Base-by-base conservation (phyloP, 2,113 vertebrate species). In the Nerophis lumbriciformis region DNA sequence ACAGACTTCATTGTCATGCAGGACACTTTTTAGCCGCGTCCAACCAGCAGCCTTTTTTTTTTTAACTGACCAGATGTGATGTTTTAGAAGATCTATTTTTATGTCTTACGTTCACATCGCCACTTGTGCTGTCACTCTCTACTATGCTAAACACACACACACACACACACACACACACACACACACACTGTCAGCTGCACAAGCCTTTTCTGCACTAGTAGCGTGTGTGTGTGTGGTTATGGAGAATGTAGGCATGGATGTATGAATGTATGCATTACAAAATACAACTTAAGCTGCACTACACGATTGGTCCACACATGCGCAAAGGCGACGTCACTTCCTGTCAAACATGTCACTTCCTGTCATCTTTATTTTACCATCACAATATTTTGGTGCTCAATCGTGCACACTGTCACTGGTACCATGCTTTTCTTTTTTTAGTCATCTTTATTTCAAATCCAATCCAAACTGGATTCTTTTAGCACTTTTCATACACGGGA, bases 41-140 rank as follows among this genome's bases (percentile, higher is more conserved):
- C 74, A 83, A 87, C 87, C 85, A 86, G 86, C 87, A 88, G 80
- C 35, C 15, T 87, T 87, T 88, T 87, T 84, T 44, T 52, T 19
- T 42, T 57, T 44, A 13, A 60, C 61, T 53, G 44, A 4, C 28
- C 68, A 62, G 42, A 37, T 56, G 49, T 16, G 42, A 59, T 47
- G 36, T 63, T 73, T 73, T 50, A 35, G 39, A 45, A 65, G 36
- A 70, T 51, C 49, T 59, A 52, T 44, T 71, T 75, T 64, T 63
- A 21, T 71, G 19, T 73, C 54, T 66, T 68, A 44, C 1, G 15
- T 74, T 69, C 60, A 58, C 39, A 47, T 37, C 53, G 49, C 67
- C 48, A n/a, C 60, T 58, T 63, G 45, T 38, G 11, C 50, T 48
- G 61, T 14, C 58, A 42, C 28, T 53, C 61, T 37, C 42, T 13